Conservation (phyloP, 37 sponge, comb jelly and placozoan species). For the Spongia lamella region DNA sequence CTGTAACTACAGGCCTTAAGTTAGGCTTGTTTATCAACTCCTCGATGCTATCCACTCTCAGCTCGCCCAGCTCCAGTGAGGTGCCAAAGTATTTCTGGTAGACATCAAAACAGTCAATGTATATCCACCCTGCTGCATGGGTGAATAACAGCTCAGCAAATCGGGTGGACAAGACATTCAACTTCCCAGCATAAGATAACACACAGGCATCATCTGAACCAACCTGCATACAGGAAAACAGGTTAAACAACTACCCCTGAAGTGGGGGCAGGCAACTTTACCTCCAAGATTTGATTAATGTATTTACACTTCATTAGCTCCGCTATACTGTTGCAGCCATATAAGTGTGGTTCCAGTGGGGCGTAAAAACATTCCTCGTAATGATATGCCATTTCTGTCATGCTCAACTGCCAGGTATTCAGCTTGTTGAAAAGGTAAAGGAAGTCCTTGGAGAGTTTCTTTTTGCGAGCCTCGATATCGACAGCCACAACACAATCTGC, state of each 20-base stretch:
- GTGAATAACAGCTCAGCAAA: constrained; percentile 43
- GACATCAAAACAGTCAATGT: background rate
- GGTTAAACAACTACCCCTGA: too few species aligned
- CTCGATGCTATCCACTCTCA: constrained; percentile 1
- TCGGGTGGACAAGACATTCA: constrained; percentile 6
- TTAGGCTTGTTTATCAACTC: constrained; percentile 5
- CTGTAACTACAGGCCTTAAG: background rate
- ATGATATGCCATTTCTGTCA: constrained; percentile 11
- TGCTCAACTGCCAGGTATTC: background rate
- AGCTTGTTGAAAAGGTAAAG: constrained; percentile 53
- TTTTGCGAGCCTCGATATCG: too few species aligned
- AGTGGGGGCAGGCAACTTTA: too few species aligned
- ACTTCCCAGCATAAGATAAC: constrained; percentile 7
- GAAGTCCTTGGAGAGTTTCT: constrained; percentile 54
- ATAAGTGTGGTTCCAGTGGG: constrained; percentile 37
- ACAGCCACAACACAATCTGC: too few species aligned
- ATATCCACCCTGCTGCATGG: too few species aligned
- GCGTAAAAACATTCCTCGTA: constrained; percentile 45
- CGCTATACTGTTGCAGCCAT: constrained; percentile 19
- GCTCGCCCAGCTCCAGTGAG: constrained; percentile 1
- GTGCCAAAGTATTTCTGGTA: constrained; percentile 43
- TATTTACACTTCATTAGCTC: constrained; percentile 19
- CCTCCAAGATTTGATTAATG: constrained; percentile 33
- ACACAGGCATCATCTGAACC: background rate
- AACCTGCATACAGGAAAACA: constrained; percentile 1